Percentiles rank a stretch among this genome's conserved stretches.
Evolutionary conservation across 2,888 invertebrate species (phyloP).

Genomic region (Eucriotettix oculatus): DNA sequence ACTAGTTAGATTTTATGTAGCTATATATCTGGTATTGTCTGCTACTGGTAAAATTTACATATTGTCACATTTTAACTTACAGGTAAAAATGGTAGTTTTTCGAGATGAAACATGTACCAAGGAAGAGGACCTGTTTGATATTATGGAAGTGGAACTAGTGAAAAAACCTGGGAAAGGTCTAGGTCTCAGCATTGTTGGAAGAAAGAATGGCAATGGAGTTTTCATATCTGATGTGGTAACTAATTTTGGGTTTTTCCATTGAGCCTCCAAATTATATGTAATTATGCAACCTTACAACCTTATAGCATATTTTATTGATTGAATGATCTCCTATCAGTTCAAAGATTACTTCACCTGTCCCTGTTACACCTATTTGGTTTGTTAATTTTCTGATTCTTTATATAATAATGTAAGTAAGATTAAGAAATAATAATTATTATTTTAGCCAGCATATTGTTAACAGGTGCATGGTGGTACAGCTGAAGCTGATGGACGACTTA

Average conservation of each 20-base stretch:
- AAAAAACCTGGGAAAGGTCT: conserved; percentile 80
- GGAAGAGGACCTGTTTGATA: conserved; percentile 50
- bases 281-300: too few relatives aligned
- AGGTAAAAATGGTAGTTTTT: conserved; percentile 73
- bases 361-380: too few relatives aligned
- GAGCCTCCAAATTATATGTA: too few relatives aligned
- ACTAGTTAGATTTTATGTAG: neutral
- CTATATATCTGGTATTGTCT: neutral
- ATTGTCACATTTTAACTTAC: conserved; percentile 16
- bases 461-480: conserved; percentile 81
- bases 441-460: conserved; percentile 2
- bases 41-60: conserved; percentile 7
- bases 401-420: neutral
- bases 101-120: conserved; percentile 36
- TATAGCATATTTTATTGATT: too few relatives aligned
- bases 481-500: conserved; percentile 70
- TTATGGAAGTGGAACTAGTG: conserved; percentile 63
- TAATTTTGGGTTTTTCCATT: too few relatives aligned
- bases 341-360: too few relatives aligned
- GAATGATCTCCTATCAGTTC: too few relatives aligned
- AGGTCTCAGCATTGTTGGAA: conserved; percentile 71
- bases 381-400: neutral
- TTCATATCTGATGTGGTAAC: conserved; percentile 85
- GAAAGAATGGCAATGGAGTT: conserved; percentile 61
- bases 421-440: neutral